Evolutionary conservation across 2,113 vertebrate species (phyloP).

Genomic region (Sus scrofa): DNA sequence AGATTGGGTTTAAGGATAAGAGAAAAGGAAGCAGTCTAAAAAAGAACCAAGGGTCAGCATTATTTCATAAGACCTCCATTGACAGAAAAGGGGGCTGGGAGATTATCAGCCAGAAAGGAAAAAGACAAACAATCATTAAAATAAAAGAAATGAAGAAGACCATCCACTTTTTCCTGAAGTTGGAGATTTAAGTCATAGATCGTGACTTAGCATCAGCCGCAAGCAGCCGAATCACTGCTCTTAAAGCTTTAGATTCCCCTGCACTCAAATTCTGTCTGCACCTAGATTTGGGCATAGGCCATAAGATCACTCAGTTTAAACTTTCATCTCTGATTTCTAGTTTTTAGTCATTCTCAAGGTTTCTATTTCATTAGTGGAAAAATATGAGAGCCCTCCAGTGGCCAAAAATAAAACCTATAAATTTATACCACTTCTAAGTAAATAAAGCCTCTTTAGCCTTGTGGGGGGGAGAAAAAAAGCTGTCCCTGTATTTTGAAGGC

Average conservation of each 20-base stretch:
- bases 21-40: neutral
- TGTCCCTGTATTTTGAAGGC: slow-evolving; percentile 18
- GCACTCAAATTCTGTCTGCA: neutral
- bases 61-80: neutral
- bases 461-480: neutral
- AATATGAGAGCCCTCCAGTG: slow-evolving; percentile 82
- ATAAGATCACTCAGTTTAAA: neutral
- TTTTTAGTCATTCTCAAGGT: slow-evolving; percentile 16
- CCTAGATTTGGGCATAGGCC: neutral
- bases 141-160: neutral
- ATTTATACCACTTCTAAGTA: neutral
- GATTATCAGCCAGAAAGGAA: neutral
- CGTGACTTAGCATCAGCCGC: neutral
- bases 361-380: slow-evolving; percentile 58
- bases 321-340: neutral
- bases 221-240: neutral
- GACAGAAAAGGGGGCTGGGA: neutral
- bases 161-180: neutral
- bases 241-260: neutral
- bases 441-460: slow-evolving; percentile 35
- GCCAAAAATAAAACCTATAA: slow-evolving; percentile 72
- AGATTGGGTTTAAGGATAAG: neutral
- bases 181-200: neutral
- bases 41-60: neutral
- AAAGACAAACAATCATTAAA: neutral